Evolutionary conservation across 2,797 vertebrate genomes (phyloP).

Genomic region (Geotria australis): DNA sequence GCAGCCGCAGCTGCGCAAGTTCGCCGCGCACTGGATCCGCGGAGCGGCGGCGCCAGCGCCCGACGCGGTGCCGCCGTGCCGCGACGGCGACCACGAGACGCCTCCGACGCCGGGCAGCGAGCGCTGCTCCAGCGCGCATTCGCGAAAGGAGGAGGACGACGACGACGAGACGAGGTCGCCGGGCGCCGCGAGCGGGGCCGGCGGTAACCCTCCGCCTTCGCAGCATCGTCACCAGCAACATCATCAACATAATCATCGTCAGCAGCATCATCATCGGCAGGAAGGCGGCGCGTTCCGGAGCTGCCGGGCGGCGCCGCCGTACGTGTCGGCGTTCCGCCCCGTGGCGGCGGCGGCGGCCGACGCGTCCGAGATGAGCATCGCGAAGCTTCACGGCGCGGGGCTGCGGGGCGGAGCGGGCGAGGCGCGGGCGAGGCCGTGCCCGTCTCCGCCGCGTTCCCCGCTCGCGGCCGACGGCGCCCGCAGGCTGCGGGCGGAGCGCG

Average conservation of each 20-base stretch:
- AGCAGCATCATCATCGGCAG: no score
- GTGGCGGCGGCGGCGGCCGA: conserved; percentile 48
- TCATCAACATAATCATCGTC: no score
- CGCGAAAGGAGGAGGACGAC: not conserved
- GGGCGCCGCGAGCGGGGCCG: not conserved
- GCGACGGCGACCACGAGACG: not conserved
- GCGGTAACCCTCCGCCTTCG: no score
- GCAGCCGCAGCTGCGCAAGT: conserved; percentile 21
- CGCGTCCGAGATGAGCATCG: conserved; percentile 16
- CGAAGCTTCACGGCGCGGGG: conserved; percentile 38
- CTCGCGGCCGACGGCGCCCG: conserved; percentile 37
- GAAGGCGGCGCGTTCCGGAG: not conserved
- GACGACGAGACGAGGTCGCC: not conserved
- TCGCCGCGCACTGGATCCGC: not conserved
- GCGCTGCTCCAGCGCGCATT: not conserved
- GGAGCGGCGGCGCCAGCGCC: not conserved
- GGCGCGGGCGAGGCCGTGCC: conserved; percentile 7
- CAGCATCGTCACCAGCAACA: no score
- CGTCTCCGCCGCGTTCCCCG: conserved; percentile 9
- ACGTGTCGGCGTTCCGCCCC: conserved; percentile 66
- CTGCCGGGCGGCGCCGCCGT: conserved; percentile 7
- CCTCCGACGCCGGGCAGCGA: not conserved
- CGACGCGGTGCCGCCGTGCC: not conserved
- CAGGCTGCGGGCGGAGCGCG: conserved; percentile 46
- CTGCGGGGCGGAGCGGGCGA: conserved; percentile 8